Percentiles rank a stretch among this genome's conserved stretches.
Evolutionary conservation across 2,797 vertebrate genomes (phyloP).

Genomic region (Epinephelus coioides): DNA sequence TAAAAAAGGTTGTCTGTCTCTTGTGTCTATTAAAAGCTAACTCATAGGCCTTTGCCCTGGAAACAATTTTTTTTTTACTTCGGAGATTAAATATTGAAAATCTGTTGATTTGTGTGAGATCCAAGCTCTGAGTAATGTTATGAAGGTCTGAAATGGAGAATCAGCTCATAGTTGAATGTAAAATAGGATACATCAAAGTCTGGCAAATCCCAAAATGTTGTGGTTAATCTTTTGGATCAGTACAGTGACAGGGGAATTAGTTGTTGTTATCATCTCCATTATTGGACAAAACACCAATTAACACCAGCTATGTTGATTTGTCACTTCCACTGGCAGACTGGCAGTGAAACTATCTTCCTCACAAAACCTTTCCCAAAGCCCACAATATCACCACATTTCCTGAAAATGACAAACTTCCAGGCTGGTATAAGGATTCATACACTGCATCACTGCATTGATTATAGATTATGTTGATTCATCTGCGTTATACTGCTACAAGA

Average conservation of each 20-base stretch:
- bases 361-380: conserved; percentile 24
- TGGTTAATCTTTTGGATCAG: background rate
- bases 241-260: conserved; percentile 20
- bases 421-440: conserved; percentile 13
- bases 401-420: background rate
- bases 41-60: conserved; percentile 24
- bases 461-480: conserved; percentile 33
- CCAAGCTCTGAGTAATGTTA: background rate
- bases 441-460: conserved; percentile 15
- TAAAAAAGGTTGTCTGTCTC: conserved; percentile 30
- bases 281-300: conserved; percentile 32
- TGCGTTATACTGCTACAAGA: conserved; percentile 31
- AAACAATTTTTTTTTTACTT: conserved; percentile 21
- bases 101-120: conserved; percentile 21
- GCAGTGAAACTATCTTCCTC: conserved; percentile 12
- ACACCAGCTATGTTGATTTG: conserved; percentile 20
- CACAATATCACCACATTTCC: conserved; percentile 17
- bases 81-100: conserved; percentile 38
- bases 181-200: background rate
- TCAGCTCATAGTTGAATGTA: background rate
- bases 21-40: conserved; percentile 46
- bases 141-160: conserved; percentile 4
- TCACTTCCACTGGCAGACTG: conserved; percentile 13
- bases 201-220: background rate
- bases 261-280: conserved; percentile 25